phyloP scores from a whole-genome alignment of 2,113 vertebrate genomes.

The Cephalopholis sonnerati region DNA sequence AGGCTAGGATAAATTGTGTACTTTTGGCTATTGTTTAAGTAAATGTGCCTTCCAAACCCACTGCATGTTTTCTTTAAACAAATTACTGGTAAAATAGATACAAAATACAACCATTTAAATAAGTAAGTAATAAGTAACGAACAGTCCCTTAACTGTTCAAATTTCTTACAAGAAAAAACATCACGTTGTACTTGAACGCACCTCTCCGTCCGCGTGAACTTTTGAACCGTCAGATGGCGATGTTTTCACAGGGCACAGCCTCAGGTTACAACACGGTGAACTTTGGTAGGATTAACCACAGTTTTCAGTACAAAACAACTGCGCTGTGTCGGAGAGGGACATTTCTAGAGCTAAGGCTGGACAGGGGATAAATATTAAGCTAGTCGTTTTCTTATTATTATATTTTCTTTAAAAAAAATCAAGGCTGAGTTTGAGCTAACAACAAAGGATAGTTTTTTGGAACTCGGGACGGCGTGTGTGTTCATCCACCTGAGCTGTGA shows the following conservation, averaged over 20 bases:
- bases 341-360: background rate
- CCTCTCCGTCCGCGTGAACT: background rate
- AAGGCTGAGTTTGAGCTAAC: background rate
- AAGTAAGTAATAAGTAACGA: too few species aligned
- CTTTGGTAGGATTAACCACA: constrained; percentile 30
- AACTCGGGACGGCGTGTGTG: constrained; percentile 3
- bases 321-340: background rate
- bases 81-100: too few species aligned
- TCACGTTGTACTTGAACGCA: constrained; percentile 12
- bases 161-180: too few species aligned
- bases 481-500: background rate
- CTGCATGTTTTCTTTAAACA: too few species aligned
- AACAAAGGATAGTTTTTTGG: background rate
- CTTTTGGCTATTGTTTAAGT: too few species aligned
- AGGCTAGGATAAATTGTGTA: too few species aligned
- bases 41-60: too few species aligned
- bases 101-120: too few species aligned
- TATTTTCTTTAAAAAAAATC: too few species aligned
- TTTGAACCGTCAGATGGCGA: constrained; percentile 66
- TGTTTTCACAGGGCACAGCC: background rate
- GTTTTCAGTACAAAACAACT: background rate
- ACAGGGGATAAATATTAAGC: background rate
- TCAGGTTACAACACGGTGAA: constrained; percentile 36
- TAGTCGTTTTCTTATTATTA: background rate
- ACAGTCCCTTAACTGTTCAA: background rate